A percentile compares a stretch with the other conserved stretches of the same genome.
Conservation (phyloP, 2,888 invertebrate species). For the Monopis laevigella region DNA sequence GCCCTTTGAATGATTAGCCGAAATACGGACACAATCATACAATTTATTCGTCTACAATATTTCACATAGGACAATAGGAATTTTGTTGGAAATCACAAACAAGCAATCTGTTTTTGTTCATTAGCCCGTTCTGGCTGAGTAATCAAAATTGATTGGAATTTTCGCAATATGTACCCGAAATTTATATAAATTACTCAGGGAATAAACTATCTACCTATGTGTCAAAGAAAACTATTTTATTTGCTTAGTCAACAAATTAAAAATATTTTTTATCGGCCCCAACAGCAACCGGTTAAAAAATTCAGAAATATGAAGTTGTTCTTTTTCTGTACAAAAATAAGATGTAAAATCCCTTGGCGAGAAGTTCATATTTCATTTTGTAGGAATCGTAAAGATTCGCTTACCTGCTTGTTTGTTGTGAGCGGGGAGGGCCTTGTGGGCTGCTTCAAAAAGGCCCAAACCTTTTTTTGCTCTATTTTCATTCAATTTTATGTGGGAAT, state of each 20-base stretch:
- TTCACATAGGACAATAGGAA: too few relatives aligned
- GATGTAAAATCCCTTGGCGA: conserved; percentile 46
- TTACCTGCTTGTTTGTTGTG: conserved; percentile 66
- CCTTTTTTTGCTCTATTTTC: conserved; percentile 39
- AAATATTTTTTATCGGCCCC: conserved; percentile 32
- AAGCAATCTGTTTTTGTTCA: too few relatives aligned
- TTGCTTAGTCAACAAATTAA: conserved; percentile 33
- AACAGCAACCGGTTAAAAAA: conserved; percentile 27
- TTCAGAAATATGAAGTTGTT: conserved; percentile 35
- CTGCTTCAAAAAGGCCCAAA: conserved; percentile 26
- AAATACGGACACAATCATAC: conserved; percentile 32
- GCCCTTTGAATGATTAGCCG: conserved; percentile 34
- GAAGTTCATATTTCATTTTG: conserved; percentile 51
- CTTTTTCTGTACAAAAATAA: conserved; percentile 41
- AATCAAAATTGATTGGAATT: too few relatives aligned
- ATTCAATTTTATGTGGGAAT: conserved; percentile 63
- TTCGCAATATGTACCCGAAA: too few relatives aligned
- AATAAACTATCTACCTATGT: too few relatives aligned
- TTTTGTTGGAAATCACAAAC: too few relatives aligned
- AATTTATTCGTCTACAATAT: too few relatives aligned
- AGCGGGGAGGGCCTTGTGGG: conserved; percentile 43
- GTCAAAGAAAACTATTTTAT: too few relatives aligned
- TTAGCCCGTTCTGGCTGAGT: too few relatives aligned
- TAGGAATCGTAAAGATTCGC: conserved; percentile 57
- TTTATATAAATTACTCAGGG: too few relatives aligned